Percentiles rank a stretch among this genome's conserved stretches.
Conservation (phyloP, 92 coral and sea anemone species). For the Parazoanthus swiftii region DNA sequence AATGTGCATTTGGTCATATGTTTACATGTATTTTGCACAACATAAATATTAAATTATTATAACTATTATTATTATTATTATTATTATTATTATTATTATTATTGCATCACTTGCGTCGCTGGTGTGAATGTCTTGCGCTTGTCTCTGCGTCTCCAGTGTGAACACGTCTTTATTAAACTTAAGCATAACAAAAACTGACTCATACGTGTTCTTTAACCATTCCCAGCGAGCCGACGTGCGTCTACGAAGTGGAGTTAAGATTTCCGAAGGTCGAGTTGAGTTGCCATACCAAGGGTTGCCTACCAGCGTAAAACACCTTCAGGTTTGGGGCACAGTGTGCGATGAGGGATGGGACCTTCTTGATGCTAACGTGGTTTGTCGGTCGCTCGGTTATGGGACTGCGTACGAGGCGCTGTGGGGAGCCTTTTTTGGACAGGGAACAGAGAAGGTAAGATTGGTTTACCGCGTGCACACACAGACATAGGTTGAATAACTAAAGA, state of each 20-base stretch:
- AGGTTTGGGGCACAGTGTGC: constrained; percentile 34
- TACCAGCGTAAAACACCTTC: neutral
- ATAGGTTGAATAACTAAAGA: no score
- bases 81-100: no score
- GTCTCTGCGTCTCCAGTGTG: no score
- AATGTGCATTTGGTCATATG: no score
- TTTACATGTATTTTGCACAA: no score
- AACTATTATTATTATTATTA: no score
- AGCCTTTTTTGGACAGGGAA: constrained; percentile 21
- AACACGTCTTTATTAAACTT: no score
- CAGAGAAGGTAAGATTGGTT: constrained; percentile 2
- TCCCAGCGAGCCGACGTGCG: constrained; percentile 5
- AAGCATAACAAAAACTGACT: no score
- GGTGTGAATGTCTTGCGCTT: no score
- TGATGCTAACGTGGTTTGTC: constrained; percentile 46
- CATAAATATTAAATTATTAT: no score
- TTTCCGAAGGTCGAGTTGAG: constrained; percentile 37
- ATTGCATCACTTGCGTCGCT: no score
- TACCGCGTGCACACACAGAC: no score
- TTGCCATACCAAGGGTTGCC: neutral
- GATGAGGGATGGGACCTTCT: constrained; percentile 36
- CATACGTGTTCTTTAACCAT: neutral
- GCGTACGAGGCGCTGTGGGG: constrained; percentile 47
- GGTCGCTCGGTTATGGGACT: constrained; percentile 56
- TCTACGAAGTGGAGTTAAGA: constrained; percentile 30